Conservation (phyloP, 2,888 invertebrate genomes). For the Lordiphosa fenestrarum region DNA sequence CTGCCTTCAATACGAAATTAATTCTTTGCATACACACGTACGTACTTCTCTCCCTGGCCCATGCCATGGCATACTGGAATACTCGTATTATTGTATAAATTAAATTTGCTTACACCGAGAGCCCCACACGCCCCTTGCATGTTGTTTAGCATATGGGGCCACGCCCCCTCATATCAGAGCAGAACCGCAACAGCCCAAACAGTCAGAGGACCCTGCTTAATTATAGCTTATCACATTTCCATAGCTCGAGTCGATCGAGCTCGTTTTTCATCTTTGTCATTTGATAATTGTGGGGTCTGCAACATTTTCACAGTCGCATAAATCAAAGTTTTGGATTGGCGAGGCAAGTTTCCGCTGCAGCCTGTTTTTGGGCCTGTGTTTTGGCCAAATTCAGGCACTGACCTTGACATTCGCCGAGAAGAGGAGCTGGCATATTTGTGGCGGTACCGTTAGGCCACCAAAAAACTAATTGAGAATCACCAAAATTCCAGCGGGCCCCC, state of each 20-base stretch:
- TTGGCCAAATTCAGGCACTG: slow-evolving; percentile 16
- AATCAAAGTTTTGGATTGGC: slow-evolving; percentile 56
- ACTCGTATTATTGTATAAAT: slow-evolving; percentile 68
- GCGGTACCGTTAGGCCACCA: slow-evolving; percentile 25
- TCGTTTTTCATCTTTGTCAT: slow-evolving; percentile 77
- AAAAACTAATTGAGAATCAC: slow-evolving; percentile 57
- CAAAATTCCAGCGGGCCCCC: slow-evolving; percentile 27
- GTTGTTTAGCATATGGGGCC: slow-evolving; percentile 76
- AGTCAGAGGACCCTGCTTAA: slow-evolving; percentile 59
- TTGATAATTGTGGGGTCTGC: slow-evolving; percentile 73
- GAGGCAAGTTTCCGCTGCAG: not conserved
- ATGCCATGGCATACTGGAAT: too few species aligned
- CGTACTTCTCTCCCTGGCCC: not conserved
- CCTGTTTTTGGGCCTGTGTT: too few species aligned
- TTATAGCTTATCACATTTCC: slow-evolving; percentile 79
- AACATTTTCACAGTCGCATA: slow-evolving; percentile 63
- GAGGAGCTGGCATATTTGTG: slow-evolving; percentile 1
- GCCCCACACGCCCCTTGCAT: slow-evolving; percentile 75
- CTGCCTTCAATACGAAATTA: slow-evolving; percentile 54
- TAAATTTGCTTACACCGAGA: slow-evolving; percentile 74
- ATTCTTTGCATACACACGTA: slow-evolving; percentile 66
- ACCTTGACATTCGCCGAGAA: slow-evolving; percentile 58
- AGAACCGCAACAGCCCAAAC: not conserved
- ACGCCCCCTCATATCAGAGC: slow-evolving; percentile 58
- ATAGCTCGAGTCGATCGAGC: slow-evolving; percentile 67